Evolutionary conservation across 2,888 invertebrate species (phyloP).

Genomic region (Meiosimyza platycephala): DNA sequence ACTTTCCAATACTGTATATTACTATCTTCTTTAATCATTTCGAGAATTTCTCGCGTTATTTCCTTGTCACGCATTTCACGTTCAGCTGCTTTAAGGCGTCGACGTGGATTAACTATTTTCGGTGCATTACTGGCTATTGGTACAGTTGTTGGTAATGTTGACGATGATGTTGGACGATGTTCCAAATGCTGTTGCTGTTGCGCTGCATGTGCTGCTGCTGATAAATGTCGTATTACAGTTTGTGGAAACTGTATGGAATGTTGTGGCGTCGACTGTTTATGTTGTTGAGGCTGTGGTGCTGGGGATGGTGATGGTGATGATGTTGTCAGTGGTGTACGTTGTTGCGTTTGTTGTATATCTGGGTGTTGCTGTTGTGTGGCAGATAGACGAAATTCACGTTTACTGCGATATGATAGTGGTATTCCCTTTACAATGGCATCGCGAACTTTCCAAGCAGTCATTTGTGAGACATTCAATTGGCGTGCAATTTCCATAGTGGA

Average conservation of each 20-base stretch:
- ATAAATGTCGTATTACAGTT: constrained; percentile 36
- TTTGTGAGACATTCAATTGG: constrained; percentile 65
- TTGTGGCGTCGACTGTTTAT: not conserved
- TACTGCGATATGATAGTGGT: constrained; percentile 65
- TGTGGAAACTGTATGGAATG: not conserved
- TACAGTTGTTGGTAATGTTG: constrained; percentile 36
- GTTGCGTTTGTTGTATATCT: constrained; percentile 7
- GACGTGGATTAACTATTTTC: constrained; percentile 54
- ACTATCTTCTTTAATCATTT: constrained; percentile 64
- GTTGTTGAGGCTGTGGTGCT: constrained; percentile 11
- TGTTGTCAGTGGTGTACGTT: not conserved
- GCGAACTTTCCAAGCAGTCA: constrained; percentile 67
- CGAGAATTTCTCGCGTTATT: constrained; percentile 64
- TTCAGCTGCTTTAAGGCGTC: constrained; percentile 63
- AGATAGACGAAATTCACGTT: constrained; percentile 50
- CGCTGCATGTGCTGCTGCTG: constrained; percentile 36
- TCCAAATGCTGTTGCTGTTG: constrained; percentile 42
- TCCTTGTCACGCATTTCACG: constrained; percentile 62
- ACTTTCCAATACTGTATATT: constrained; percentile 67
- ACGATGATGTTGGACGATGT: constrained; percentile 45
- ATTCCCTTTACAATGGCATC: constrained; percentile 66
- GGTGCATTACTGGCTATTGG: constrained; percentile 31
- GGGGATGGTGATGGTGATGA: constrained; percentile 6
- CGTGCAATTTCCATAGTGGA: constrained; percentile 66
- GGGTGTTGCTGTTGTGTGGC: constrained; percentile 36